phyloP scores from a whole-genome alignment of 2,888 invertebrate species.

The Meliscaeva auricollis region DNA sequence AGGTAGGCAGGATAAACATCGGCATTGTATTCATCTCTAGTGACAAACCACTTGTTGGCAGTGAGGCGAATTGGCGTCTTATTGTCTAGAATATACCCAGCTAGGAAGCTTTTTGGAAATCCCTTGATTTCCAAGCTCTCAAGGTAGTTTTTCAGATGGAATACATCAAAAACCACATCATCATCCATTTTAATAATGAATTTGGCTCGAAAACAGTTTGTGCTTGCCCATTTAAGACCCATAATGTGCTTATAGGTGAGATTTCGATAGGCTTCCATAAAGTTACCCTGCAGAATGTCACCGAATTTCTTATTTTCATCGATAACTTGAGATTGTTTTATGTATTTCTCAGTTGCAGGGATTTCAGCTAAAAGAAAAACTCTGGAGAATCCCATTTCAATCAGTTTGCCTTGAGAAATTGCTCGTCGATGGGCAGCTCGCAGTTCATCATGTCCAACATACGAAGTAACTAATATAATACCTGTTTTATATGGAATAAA shows the following conservation, averaged over 20 bases:
- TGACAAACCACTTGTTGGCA: conserved; percentile 93
- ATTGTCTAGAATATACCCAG: conserved; percentile 88
- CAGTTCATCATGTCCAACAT: conserved; percentile 89
- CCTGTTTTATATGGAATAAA: conserved; percentile 77
- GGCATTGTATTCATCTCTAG: conserved; percentile 87
- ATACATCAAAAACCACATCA: conserved; percentile 90
- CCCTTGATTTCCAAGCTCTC: conserved; percentile 82
- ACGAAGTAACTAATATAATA: conserved; percentile 89
- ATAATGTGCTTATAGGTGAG: conserved; percentile 93
- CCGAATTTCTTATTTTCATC: conserved; percentile 87
- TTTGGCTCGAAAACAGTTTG: conserved; percentile 86
- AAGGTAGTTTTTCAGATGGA: conserved; percentile 85
- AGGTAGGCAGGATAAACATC: conserved; percentile 90
- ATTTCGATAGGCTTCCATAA: conserved; percentile 91
- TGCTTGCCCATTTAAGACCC: conserved; percentile 90
- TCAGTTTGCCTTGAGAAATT: conserved; percentile 86
- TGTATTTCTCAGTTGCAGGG: conserved; percentile 85
- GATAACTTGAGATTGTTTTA: conserved; percentile 86
- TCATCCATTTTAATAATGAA: conserved; percentile 93
- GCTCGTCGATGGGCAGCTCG: conserved; percentile 89
- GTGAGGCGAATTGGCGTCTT: conserved; percentile 88
- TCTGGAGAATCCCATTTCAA: conserved; percentile 86
- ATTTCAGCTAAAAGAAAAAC: conserved; percentile 89
- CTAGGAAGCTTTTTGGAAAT: conserved; percentile 83
- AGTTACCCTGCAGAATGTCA: conserved; percentile 91